Evolutionary conservation across 2,797 vertebrate species (phyloP).

Genomic region (Microcaecilia unicolor): DNA sequence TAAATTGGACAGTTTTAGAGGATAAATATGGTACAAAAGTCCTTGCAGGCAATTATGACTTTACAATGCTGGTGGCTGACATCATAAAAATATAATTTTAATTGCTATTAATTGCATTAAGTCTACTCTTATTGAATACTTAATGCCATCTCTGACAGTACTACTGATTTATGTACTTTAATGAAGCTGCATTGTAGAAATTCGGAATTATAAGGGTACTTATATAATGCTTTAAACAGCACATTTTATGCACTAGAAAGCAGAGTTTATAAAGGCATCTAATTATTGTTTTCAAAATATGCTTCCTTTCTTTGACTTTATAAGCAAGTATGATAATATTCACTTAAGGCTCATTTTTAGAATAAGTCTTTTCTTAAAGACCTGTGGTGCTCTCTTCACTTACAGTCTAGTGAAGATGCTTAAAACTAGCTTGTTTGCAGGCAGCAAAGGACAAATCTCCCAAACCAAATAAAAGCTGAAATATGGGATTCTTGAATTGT

Average conservation of each 20-base stretch:
- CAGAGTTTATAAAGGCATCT: slow-evolving; percentile 15
- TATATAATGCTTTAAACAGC: slow-evolving; percentile 33
- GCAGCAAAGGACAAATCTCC: too few species aligned
- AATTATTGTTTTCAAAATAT: slow-evolving; percentile 10
- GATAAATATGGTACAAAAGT: slow-evolving; percentile 64
- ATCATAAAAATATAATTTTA: slow-evolving; percentile 75
- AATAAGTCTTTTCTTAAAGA: too few species aligned
- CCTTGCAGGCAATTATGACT: slow-evolving; percentile 73
- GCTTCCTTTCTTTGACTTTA: slow-evolving; percentile 8
- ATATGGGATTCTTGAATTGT: too few species aligned
- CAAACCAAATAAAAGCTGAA: too few species aligned
- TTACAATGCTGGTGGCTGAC: slow-evolving; percentile 66
- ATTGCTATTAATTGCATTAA: slow-evolving; percentile 78
- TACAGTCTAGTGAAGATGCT: too few species aligned
- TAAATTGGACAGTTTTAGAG: slow-evolving; percentile 73
- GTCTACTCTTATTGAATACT: slow-evolving; percentile 69
- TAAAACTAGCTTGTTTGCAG: too few species aligned
- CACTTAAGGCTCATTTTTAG: slow-evolving; percentile 6
- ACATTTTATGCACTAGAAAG: slow-evolving; percentile 32
- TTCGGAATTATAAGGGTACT: slow-evolving; percentile 48
- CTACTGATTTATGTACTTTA: slow-evolving; percentile 69
- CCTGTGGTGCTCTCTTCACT: too few species aligned
- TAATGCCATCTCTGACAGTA: slow-evolving; percentile 63
- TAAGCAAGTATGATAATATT: slow-evolving; percentile 3
- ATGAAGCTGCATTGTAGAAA: slow-evolving; percentile 60